phyloP scores from a whole-genome alignment of 1,140 invertebrate species.

The Leptinotarsa lineolata region DNA sequence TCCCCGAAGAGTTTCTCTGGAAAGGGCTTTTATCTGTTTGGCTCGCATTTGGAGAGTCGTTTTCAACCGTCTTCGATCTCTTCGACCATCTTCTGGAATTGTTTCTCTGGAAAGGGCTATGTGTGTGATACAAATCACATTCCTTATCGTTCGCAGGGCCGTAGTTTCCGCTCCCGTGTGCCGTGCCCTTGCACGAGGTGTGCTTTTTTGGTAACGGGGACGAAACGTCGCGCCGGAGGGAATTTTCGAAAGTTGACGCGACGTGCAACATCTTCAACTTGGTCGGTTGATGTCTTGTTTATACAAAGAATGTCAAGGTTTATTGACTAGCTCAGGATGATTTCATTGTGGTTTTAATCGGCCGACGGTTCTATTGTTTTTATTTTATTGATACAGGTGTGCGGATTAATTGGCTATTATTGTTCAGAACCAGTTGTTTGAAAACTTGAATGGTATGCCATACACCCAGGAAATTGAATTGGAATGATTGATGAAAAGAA shows the following conservation, averaged over 20 bases:
- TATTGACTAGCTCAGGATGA: not conserved
- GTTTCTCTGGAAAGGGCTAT: constrained; percentile 36
- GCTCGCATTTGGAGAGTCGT: constrained; percentile 9
- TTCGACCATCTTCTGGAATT: constrained; percentile 33
- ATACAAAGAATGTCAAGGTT: not conserved
- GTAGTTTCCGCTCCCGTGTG: constrained; percentile 60
- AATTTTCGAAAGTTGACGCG: constrained; percentile 69
- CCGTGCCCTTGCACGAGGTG: constrained; percentile 71
- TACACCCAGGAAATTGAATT: no score
- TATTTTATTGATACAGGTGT: constrained; percentile 2
- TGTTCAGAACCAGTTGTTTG: not conserved
- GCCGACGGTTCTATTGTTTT: not conserved
- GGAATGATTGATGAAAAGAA: no score
- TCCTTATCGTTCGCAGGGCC: constrained; percentile 15
- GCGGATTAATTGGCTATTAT: not conserved
- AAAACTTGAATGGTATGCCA: not conserved
- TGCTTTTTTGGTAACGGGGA: constrained; percentile 66
- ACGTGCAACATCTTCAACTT: constrained; percentile 61
- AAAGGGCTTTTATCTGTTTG: constrained; percentile 28
- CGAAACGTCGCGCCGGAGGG: constrained; percentile 59
- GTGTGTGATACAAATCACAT: constrained; percentile 5
- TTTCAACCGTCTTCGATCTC: constrained; percentile 16
- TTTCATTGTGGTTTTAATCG: not conserved
- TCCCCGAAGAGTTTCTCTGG: constrained; percentile 36
- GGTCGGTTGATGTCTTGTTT: not conserved